Percentiles rank a stretch among this genome's conserved stretches.
Evolutionary conservation across 2,113 vertebrate genomes (phyloP).

Genomic region (Speoplatyrhinus poulsoni): DNA sequence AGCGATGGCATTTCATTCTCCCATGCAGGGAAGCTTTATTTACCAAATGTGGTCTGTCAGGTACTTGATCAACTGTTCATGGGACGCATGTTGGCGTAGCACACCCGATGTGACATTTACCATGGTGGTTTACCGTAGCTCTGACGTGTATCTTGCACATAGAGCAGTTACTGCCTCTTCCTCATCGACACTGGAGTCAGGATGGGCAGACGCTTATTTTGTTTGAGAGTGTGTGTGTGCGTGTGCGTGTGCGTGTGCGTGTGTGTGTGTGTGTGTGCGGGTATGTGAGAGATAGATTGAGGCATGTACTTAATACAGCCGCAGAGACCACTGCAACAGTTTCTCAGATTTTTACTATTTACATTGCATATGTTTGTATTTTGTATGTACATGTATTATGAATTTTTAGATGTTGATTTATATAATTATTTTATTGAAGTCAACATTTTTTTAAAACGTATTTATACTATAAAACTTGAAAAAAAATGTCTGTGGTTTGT

Average conservation of each 20-base stretch:
- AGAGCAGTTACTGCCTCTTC: slow-evolving; percentile 9
- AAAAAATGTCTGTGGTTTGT: too few species aligned
- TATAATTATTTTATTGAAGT: too few species aligned
- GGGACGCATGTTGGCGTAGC: slow-evolving; percentile 30
- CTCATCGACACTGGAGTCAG: slow-evolving; percentile 4
- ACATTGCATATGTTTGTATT: too few species aligned
- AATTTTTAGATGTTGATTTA: too few species aligned
- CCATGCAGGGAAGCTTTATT: too few species aligned
- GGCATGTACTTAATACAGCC: slow-evolving; percentile 11
- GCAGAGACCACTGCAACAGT: too few species aligned
- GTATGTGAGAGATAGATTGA: slow-evolving; percentile 9
- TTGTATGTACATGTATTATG: too few species aligned
- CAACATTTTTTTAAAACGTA: too few species aligned
- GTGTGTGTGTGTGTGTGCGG: slow-evolving; percentile 21
- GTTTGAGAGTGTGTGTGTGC: slow-evolving; percentile 8
- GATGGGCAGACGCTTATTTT: slow-evolving; percentile 16
- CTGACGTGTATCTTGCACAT: slow-evolving; percentile 60
- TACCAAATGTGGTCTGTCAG: too few species aligned
- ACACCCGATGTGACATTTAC: slow-evolving; percentile 61
- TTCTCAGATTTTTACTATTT: too few species aligned
- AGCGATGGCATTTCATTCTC: too few species aligned
- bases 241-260: slow-evolving; percentile 22
- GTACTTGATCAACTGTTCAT: slow-evolving; percentile 15
- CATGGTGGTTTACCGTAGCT: slow-evolving; percentile 52
- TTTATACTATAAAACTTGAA: too few species aligned